phyloP scores from a whole-genome alignment of 2,888 invertebrate species.

The Mesoligia furuncula region DNA sequence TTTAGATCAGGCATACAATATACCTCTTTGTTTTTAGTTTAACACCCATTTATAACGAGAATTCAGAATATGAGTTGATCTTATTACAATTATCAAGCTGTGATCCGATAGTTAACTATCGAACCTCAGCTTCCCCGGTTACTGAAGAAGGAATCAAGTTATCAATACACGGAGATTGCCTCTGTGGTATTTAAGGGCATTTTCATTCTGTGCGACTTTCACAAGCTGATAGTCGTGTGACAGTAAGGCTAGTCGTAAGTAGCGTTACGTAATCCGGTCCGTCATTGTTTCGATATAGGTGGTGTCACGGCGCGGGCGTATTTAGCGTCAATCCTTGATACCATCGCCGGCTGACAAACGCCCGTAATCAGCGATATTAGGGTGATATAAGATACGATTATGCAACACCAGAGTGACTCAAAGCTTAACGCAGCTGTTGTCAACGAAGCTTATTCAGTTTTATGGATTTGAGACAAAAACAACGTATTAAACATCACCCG shows the following conservation, averaged over 20 bases:
- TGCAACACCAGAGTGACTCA: constrained; percentile 73
- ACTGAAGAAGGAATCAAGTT: constrained; percentile 23
- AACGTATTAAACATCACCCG: not conserved
- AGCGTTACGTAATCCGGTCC: constrained; percentile 84
- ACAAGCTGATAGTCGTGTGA: constrained; percentile 76
- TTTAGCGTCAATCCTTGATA: constrained; percentile 90
- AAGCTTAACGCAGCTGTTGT: constrained; percentile 66
- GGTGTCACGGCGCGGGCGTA: constrained; percentile 87
- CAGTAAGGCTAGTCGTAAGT: constrained; percentile 82
- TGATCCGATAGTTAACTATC: not conserved
- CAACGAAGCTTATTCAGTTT: constrained; percentile 36
- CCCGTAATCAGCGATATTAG: constrained; percentile 83
- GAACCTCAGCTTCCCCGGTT: not conserved
- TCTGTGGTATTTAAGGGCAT: constrained; percentile 37
- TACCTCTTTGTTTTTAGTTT: not conserved
- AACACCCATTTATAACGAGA: not conserved
- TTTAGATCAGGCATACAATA: not conserved
- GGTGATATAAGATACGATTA: constrained; percentile 80
- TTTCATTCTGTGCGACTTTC: constrained; percentile 71
- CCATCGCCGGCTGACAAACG: constrained; percentile 81
- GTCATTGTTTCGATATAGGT: constrained; percentile 89
- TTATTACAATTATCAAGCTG: not conserved
- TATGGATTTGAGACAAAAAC: constrained; percentile 3
- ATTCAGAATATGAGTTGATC: not conserved
- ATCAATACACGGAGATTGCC: constrained; percentile 6